Evolutionary conservation across 2,888 invertebrate species (phyloP), one percentile per base, ranked within the genome.

Genomic region (Unio pictorum): DNA sequence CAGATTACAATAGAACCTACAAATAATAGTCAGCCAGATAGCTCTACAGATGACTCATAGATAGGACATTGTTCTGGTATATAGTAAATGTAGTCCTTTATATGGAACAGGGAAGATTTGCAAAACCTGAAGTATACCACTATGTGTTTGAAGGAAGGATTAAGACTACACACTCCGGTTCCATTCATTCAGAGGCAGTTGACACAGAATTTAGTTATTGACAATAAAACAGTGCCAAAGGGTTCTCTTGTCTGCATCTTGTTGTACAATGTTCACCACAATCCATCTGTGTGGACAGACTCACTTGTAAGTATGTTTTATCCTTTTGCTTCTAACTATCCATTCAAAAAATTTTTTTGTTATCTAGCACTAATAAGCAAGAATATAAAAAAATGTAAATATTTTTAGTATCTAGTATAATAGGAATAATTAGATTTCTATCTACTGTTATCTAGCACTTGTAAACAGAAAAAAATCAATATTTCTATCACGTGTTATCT

Each of bases 101-200:
- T n/a, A 59, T 58, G n/a, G 59, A 66, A 30, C 74, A 85, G 84
- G 79, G 82, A 84, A 4, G 85, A 86, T 62, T 68, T 86, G n/a
- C 20, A 68, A 1, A 68, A 75, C 8, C 64, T 86, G 63, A 74
- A 76, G 8, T 84, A 82, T 71, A 71, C 83, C 69, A 83, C 85
- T 20, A 74, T 80, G 76, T 86, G 83, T 67, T 78, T 85, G 54
- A 86, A 86, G 67, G 86, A 86, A 64, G 63, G 78, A 8, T 61
- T 84, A 64, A 76, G 86, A 1, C 64, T 83, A 8, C 80, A 84
- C 61, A 62, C 78, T 3, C 79, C 84, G 3, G 82, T 86, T 1
- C 82, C 82, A 3, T 76, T 81, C 61, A 82, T 86, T 26, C 77
- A 78, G 61, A 70, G 86, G 34, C 68, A 81, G 57, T 65, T 81